phyloP scores from a whole-genome alignment of 1,140 invertebrate genomes.

The Rhyacophila brunnea region DNA sequence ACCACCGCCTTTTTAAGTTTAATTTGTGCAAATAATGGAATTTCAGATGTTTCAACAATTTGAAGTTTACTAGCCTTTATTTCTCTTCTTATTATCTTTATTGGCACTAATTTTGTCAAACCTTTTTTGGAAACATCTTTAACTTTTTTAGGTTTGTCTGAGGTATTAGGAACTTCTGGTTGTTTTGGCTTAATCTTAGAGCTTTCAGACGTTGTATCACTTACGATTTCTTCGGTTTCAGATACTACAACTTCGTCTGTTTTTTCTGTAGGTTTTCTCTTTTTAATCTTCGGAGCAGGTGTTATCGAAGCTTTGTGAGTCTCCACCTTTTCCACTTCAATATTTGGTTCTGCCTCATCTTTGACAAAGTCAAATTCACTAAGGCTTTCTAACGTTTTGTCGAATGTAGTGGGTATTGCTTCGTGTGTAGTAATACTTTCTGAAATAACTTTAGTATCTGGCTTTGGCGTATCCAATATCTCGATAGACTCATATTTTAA shows the following conservation, averaged over 20 bases:
- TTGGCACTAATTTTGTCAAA: conserved; percentile 41
- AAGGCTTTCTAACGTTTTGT: conserved; percentile 10
- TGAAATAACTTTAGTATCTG: background rate
- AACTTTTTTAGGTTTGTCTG: conserved; percentile 25
- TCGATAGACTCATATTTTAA: background rate
- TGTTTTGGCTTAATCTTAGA: too few relatives aligned
- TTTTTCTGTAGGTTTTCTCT: conserved; percentile 31
- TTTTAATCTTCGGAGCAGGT: conserved; percentile 20
- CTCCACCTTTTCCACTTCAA: conserved; percentile 14
- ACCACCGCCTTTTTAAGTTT: conserved; percentile 63
- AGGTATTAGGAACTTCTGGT: background rate
- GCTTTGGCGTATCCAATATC: background rate
- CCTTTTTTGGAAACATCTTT: conserved; percentile 19
- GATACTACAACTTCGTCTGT: conserved; percentile 35
- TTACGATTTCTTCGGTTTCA: conserved; percentile 34
- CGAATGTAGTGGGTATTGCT: conserved; percentile 12
- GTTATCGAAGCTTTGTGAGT: background rate
- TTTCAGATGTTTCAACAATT: conserved; percentile 45
- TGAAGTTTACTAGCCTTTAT: conserved; percentile 42
- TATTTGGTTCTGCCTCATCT: conserved; percentile 3
- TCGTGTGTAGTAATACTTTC: conserved; percentile 6
- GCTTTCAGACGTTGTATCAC: conserved; percentile 35
- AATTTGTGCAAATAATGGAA: conserved; percentile 59
- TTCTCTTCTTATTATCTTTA: conserved; percentile 47
- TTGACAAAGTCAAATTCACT: conserved; percentile 3